These are phyloP conservation scores for Tipula lateralis DNA, from an alignment of 2,888 invertebrate species.

Conservation along the genomic window DNA sequence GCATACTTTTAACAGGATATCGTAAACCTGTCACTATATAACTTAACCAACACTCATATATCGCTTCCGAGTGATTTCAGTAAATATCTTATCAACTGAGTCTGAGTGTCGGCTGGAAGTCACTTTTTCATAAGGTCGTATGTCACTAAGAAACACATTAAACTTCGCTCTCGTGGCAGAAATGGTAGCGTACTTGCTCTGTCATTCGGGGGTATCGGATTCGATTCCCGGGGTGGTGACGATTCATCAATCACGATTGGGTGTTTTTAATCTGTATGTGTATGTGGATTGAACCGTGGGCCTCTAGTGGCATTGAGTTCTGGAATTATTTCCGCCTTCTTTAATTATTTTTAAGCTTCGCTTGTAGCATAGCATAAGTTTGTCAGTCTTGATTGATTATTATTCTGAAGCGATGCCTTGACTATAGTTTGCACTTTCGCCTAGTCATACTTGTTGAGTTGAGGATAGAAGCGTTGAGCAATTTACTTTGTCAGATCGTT, in stretches of 20 bases:
- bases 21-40: slow-evolving; percentile 53
- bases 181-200: too few species aligned
- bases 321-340: too few species aligned
- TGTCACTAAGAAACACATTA: slow-evolving; percentile 67
- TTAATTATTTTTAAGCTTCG: too few species aligned
- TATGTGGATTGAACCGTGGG: too few species aligned
- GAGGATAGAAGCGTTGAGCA: slow-evolving; percentile 65
- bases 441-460: slow-evolving; percentile 62
- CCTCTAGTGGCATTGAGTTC: too few species aligned
- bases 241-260: too few species aligned
- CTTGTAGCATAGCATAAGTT: slow-evolving; percentile 75
- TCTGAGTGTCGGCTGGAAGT: slow-evolving; percentile 59
- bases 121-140: slow-evolving; percentile 72
- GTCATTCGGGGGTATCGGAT: too few species aligned
- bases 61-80: slow-evolving; percentile 80
- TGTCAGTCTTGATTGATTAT: slow-evolving; percentile 66
- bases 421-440: slow-evolving; percentile 68
- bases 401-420: slow-evolving; percentile 67
- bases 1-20: too few species aligned
- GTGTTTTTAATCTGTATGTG: too few species aligned
- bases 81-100: slow-evolving; percentile 72
- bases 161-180: too few species aligned
- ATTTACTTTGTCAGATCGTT: slow-evolving; percentile 64
- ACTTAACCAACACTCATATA: slow-evolving; percentile 64
- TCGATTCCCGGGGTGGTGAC: too few species aligned